Evolutionary conservation across 2,888 invertebrate species (phyloP).

Genomic region (Drosophila pseudotakahashii): DNA sequence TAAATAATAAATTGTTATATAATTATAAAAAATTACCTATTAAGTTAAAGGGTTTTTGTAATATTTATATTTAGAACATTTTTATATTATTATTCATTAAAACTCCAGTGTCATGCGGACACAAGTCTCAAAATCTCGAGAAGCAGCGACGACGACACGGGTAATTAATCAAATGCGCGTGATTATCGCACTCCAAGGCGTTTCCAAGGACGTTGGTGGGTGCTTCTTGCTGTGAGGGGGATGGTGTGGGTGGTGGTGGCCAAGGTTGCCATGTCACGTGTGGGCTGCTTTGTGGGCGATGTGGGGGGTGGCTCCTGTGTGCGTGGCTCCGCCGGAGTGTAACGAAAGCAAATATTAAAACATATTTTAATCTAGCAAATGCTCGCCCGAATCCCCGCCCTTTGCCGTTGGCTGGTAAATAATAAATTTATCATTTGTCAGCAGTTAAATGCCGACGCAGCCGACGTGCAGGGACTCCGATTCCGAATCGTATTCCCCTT

Average conservation of each 20-base stretch:
- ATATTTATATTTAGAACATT: too few relatives aligned
- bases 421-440: conserved; percentile 83
- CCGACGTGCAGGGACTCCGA: conserved; percentile 57
- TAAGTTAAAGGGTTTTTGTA: too few relatives aligned
- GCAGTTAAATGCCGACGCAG: conserved; percentile 77
- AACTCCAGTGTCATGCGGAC: conserved; percentile 7
- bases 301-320: not conserved
- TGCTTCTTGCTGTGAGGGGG: not conserved
- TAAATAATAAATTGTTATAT: too few relatives aligned
- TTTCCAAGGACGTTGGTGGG: conserved; percentile 26
- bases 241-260: not conserved
- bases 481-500: conserved; percentile 9
- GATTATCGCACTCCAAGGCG: conserved; percentile 68
- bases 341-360: conserved; percentile 77
- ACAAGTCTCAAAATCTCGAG: conserved; percentile 13
- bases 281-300: conserved; percentile 8
- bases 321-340: conserved; percentile 43
- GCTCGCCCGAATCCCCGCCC: conserved; percentile 32
- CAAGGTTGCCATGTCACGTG: conserved; percentile 46
- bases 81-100: too few relatives aligned
- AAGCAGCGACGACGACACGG: conserved; percentile 55
- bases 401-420: conserved; percentile 66
- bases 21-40: too few relatives aligned
- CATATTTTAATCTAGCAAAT: conserved; percentile 78
- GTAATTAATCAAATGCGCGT: conserved; percentile 82